These are phyloP conservation scores for Morinoia aosen DNA, from an alignment of 2,888 invertebrate genomes.

Conservation along the genomic window DNA sequence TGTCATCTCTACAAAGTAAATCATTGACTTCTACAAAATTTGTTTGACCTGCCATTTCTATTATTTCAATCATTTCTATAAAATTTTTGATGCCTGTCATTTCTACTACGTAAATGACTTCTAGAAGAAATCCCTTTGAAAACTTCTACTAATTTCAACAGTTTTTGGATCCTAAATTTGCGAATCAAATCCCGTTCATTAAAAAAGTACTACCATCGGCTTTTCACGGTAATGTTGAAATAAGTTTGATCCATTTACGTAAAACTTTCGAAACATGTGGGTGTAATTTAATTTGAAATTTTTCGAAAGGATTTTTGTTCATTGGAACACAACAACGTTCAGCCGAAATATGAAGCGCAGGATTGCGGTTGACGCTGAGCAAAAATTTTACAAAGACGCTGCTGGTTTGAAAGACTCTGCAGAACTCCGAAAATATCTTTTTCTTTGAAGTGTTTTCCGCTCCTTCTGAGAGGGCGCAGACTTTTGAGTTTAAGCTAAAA, in stretches of 20 bases:
- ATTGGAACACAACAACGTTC: neutral
- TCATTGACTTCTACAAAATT: no score
- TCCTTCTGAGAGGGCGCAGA: neutral
- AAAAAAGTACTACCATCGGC: neutral
- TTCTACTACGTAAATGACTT: no score
- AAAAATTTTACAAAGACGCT: neutral
- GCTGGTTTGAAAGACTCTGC: neutral
- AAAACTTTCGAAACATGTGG: neutral
- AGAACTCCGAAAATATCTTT: neutral
- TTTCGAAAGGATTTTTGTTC: neutral
- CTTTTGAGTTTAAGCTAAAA: neutral
- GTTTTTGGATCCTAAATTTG: no score
- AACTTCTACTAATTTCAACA: no score
- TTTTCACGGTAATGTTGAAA: neutral
- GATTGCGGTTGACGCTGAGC: neutral
- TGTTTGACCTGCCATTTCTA: no score
- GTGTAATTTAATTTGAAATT: neutral
- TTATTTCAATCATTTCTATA: no score
- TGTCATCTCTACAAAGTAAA: no score
- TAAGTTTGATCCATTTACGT: neutral
- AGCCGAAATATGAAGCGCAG: neutral
- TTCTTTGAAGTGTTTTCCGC: neutral
- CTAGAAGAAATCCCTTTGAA: no score
- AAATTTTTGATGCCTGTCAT: no score
- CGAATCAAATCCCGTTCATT: no score